These are phyloP conservation scores for Podabrus alpinus DNA, from an alignment of 2,888 invertebrate species.

Conservation along the genomic window DNA sequence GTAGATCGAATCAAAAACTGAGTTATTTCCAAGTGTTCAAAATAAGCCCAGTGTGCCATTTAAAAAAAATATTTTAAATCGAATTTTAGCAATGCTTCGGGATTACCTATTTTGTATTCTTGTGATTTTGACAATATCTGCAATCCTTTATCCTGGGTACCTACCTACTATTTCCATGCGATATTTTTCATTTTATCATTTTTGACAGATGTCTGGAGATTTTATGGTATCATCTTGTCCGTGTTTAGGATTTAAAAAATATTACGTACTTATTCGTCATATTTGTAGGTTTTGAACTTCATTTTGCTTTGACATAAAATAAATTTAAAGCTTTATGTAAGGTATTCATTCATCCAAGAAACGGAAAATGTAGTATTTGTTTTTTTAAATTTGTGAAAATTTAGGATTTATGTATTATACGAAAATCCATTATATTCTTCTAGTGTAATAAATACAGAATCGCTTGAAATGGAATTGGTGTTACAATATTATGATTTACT, in stretches of 20 bases:
- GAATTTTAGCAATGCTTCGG: too few relatives aligned
- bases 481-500: constrained; percentile 2
- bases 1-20: neutral
- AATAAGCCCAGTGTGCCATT: too few relatives aligned
- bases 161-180: neutral
- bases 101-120: too few relatives aligned
- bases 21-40: neutral
- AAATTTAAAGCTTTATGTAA: neutral
- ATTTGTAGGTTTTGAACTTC: neutral
- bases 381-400: neutral
- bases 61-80: too few relatives aligned
- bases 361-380: neutral
- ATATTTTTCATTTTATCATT: neutral
- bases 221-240: neutral
- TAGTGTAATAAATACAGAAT: neutral
- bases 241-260: neutral
- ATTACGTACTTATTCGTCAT: neutral
- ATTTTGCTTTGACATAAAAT: neutral
- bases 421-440: neutral
- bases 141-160: neutral
- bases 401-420: neutral
- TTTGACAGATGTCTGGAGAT: neutral
- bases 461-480: neutral
- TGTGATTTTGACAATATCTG: neutral
- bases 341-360: neutral